phyloP scores from a whole-genome alignment of 2,888 invertebrate genomes.

The Kryphioiulus occultus region DNA sequence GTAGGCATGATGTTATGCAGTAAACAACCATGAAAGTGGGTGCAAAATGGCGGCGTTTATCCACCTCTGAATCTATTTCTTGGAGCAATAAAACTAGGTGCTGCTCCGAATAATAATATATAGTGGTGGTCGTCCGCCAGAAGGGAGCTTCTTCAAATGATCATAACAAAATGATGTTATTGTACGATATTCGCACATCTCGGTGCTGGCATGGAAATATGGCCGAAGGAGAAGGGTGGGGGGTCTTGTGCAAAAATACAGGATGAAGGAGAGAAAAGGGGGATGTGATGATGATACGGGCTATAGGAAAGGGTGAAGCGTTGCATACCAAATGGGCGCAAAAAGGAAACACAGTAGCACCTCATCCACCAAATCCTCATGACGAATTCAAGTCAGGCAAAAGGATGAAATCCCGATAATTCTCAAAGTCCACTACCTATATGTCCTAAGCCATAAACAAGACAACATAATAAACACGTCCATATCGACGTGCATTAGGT shows the following conservation, averaged over 20 bases:
- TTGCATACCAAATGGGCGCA: neutral
- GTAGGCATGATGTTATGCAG: no score
- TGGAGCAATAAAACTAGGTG: neutral
- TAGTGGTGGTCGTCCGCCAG: neutral
- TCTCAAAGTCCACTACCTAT: constrained; percentile 46
- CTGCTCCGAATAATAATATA: constrained; percentile 21
- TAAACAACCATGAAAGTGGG: neutral
- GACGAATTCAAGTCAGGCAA: constrained; percentile 50
- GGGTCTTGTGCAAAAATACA: neutral
- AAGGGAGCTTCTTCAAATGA: neutral
- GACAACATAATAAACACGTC: constrained; percentile 41
- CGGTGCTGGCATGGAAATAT: neutral
- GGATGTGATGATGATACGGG: constrained; percentile 33
- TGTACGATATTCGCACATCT: neutral
- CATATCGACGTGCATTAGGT: constrained; percentile 31
- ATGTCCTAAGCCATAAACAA: constrained; percentile 46
- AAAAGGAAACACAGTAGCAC: neutral
- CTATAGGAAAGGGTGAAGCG: neutral
- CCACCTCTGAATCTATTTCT: constrained; percentile 21
- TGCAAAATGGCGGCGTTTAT: constrained; percentile 16
- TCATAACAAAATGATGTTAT: constrained; percentile 36
- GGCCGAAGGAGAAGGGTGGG: constrained; percentile 9
- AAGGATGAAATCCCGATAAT: constrained; percentile 42
- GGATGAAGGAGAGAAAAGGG: constrained; percentile 32
- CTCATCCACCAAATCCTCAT: constrained; percentile 31